phyloP scores from a whole-genome alignment of 2,113 vertebrate species.

The Platichthys flesus region DNA sequence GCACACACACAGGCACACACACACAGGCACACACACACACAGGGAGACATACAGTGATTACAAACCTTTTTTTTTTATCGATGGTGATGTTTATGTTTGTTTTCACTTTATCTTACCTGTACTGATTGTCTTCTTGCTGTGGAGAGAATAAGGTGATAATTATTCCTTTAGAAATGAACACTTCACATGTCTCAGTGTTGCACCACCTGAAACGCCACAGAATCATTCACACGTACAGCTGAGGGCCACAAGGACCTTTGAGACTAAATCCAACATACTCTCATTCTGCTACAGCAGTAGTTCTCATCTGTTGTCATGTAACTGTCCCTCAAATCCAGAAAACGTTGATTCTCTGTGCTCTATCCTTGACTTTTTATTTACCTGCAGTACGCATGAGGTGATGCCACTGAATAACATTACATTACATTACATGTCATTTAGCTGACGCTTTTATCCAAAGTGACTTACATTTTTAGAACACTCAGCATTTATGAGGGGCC shows the following conservation, averaged over 20 bases:
- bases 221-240: no score
- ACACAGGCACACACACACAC: background rate
- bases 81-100: background rate
- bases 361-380: background rate
- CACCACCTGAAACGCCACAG: no score
- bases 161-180: background rate
- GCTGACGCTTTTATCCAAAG: no score
- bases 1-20: conserved; percentile 41
- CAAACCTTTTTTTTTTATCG: background rate
- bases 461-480: no score
- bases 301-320: background rate
- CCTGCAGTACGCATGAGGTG: background rate
- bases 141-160: conserved; percentile 46
- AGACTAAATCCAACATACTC: no score
- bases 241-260: no score
- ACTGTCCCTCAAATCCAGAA: no score
- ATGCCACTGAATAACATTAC: background rate
- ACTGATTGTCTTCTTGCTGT: conserved; percentile 51
- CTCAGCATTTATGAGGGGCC: no score
- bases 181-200: background rate
- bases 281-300: background rate
- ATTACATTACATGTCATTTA: no score
- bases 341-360: no score
- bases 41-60: background rate
- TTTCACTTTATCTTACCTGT: conserved; percentile 58